Conservation (phyloP, 2,113 vertebrate genomes). For the Psettodes erumei region DNA sequence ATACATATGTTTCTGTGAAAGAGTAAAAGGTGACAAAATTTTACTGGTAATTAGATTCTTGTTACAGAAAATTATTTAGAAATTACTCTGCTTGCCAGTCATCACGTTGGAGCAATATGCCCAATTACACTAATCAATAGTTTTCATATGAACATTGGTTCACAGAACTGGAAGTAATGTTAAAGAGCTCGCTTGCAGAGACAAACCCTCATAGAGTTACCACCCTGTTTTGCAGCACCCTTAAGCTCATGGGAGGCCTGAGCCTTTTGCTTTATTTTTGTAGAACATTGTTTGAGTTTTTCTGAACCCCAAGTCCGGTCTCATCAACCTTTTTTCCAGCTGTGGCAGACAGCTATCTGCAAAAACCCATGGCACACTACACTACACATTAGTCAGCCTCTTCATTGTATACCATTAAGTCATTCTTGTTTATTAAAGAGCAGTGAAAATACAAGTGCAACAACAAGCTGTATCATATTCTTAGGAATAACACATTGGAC, state of each 20-base stretch:
- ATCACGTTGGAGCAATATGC: neutral
- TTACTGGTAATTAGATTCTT: neutral
- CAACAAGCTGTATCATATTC: neutral
- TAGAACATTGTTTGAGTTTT: neutral
- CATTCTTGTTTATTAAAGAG: neutral
- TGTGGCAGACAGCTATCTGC: constrained; percentile 2
- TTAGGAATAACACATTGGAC: neutral
- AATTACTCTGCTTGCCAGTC: neutral
- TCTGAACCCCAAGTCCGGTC: neutral
- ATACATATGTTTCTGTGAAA: neutral
- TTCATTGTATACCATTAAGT: neutral
- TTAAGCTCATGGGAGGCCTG: neutral
- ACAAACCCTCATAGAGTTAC: neutral
- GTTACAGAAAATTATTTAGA: neutral
- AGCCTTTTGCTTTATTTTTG: neutral
- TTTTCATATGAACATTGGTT: neutral
- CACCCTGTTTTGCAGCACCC: neutral
- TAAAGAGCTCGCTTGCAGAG: neutral
- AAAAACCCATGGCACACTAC: neutral
- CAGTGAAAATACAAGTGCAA: neutral
- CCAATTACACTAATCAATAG: neutral
- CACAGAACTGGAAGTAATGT: neutral
- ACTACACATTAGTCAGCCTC: neutral
- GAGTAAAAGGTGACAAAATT: neutral
- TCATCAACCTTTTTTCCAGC: neutral